These are phyloP conservation scores for Coregonus sp. DNA, from an alignment of 2,797 vertebrate species.

Conservation along the genomic window DNA sequence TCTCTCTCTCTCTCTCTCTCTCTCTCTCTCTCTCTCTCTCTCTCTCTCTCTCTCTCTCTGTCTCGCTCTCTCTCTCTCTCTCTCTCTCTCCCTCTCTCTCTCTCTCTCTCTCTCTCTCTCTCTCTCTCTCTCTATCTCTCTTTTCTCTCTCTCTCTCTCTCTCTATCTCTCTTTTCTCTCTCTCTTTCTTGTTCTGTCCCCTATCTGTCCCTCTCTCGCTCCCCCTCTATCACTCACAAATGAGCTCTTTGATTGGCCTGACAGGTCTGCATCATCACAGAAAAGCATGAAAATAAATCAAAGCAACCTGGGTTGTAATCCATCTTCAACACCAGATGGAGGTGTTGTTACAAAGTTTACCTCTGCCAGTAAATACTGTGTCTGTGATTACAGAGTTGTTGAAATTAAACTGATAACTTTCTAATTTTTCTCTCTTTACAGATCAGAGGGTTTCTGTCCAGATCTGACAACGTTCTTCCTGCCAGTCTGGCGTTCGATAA, in stretches of 20 bases:
- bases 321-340: slow-evolving; percentile 61
- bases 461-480: slow-evolving; percentile 96
- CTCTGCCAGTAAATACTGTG: not conserved
- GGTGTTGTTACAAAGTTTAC: slow-evolving; percentile 39
- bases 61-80: too few relatives aligned
- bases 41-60: too few relatives aligned
- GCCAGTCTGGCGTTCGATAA: slow-evolving; percentile 98
- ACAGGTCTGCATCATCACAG: slow-evolving; percentile 1
- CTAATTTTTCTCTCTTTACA: slow-evolving; percentile 62
- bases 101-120: too few relatives aligned
- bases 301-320: slow-evolving; percentile 12
- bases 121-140: too few relatives aligned
- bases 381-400: not conserved
- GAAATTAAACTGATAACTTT: not conserved
- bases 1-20: too few relatives aligned
- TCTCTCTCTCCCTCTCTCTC: too few relatives aligned
- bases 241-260: slow-evolving; percentile 18
- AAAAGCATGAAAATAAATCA: slow-evolving; percentile 28
- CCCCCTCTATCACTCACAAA: too few relatives aligned
- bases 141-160: too few relatives aligned
- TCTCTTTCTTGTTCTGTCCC: too few relatives aligned
- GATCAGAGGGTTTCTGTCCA: slow-evolving; percentile 96
- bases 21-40: too few relatives aligned
- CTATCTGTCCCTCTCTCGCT: too few relatives aligned
- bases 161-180: too few relatives aligned